Conservation (phyloP, 2,113 vertebrate species). For the Amblyornis subalaris region DNA sequence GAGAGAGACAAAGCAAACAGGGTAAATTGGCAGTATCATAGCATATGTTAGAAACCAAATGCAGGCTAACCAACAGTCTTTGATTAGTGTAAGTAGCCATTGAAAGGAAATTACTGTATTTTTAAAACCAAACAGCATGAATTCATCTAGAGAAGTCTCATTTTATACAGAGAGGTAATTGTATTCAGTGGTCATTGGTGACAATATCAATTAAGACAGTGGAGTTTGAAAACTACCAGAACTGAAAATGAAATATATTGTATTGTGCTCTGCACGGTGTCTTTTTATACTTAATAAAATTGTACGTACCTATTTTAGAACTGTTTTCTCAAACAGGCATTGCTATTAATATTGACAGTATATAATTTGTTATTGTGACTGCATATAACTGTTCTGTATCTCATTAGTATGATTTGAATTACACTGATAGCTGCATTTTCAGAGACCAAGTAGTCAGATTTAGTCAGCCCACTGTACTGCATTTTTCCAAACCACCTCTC, state of each 20-base stretch:
- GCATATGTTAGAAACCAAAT: neutral
- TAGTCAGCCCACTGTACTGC: slow-evolving; percentile 24
- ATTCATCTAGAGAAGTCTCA: neutral
- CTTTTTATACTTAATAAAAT: slow-evolving; percentile 59
- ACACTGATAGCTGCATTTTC: neutral
- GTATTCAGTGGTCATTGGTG: neutral
- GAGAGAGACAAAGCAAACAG: neutral
- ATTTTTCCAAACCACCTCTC: neutral
- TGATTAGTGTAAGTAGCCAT: slow-evolving; percentile 19
- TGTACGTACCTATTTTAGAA: slow-evolving; percentile 36
- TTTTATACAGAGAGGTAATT: slow-evolving; percentile 40
- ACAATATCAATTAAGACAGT: neutral
- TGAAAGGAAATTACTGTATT: slow-evolving; percentile 27
- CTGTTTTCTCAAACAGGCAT: slow-evolving; percentile 8
- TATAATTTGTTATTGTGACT: slow-evolving; percentile 11
- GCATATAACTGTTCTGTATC: slow-evolving; percentile 1
- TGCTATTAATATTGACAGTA: slow-evolving; percentile 1
- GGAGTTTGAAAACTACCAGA: slow-evolving; percentile 1
- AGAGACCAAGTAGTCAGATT: neutral
- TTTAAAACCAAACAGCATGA: slow-evolving; percentile 28
- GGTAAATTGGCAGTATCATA: neutral
- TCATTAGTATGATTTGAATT: neutral
- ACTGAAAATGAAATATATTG: slow-evolving; percentile 18
- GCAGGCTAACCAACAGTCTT: neutral
- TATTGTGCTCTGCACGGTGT: slow-evolving; percentile 44